These are phyloP conservation scores for Lamellibrachia columna DNA, from an alignment of 2,888 invertebrate species.

Conservation along the genomic window DNA sequence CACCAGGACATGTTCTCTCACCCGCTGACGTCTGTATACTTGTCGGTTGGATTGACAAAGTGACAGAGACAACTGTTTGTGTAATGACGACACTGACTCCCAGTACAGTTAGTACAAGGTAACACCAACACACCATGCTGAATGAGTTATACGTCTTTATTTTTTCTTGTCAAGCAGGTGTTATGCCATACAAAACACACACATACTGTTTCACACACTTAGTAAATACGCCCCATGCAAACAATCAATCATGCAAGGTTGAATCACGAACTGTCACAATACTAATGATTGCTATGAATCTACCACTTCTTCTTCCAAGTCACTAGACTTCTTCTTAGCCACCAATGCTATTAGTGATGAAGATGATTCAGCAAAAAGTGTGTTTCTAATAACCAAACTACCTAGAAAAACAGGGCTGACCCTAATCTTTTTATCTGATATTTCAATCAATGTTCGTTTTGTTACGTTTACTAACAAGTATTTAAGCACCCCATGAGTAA, in stretches of 20 bases:
- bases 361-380: too few species aligned
- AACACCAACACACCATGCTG: conserved; percentile 12
- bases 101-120: not conserved
- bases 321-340: too few species aligned
- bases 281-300: not conserved
- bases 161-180: not conserved
- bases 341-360: not conserved
- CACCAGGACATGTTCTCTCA: not conserved
- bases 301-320: not conserved
- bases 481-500: too few species aligned
- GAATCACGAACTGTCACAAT: not conserved
- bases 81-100: not conserved
- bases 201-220: not conserved
- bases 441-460: too few species aligned
- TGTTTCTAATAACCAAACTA: too few species aligned
- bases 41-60: not conserved
- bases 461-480: too few species aligned
- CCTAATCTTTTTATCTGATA: too few species aligned
- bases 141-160: not conserved
- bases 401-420: too few species aligned
- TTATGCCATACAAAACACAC: not conserved
- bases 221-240: conserved; percentile 9
- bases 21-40: not conserved
- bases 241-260: not conserved
- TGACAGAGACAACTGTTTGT: not conserved